phyloP scores from a whole-genome alignment of 1,140 invertebrate species.

The Coelopa frigida region DNA sequence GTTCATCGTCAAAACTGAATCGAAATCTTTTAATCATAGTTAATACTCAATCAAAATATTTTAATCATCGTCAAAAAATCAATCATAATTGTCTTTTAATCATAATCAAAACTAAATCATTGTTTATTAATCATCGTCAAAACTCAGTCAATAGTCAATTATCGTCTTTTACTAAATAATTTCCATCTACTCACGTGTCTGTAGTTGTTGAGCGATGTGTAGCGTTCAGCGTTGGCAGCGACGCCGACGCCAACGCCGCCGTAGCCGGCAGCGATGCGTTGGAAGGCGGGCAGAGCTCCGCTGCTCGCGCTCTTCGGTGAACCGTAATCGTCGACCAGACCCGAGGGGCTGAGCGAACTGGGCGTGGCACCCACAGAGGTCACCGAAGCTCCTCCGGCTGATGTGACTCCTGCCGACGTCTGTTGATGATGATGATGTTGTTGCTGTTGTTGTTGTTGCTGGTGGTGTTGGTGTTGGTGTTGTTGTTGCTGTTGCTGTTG shows the following conservation, averaged over 20 bases:
- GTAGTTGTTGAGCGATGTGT: conserved; percentile 38
- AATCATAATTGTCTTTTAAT: too few species aligned
- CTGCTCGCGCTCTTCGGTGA: conserved; percentile 35
- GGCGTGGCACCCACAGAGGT: conserved; percentile 14
- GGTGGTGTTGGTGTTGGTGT: conserved; percentile 20
- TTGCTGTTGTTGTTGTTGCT: conserved; percentile 16
- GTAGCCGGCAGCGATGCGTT: conserved; percentile 24
- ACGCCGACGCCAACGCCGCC: conserved; percentile 19
- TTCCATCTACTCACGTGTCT: conserved; percentile 39
- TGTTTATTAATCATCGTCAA: too few species aligned
- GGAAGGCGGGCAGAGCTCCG: conserved; percentile 34
- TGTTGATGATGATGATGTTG: conserved; percentile 10
- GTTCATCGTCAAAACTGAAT: too few species aligned
- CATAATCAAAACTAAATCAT: too few species aligned
- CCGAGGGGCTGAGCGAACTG: conserved; percentile 14
- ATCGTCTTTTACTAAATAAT: too few species aligned
- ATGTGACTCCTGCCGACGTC: neutral
- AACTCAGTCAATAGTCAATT: too few species aligned
- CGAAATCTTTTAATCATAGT: too few species aligned
- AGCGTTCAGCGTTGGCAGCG: conserved; percentile 21
- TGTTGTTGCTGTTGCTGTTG: conserved; percentile 24
- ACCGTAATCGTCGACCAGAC: conserved; percentile 35
- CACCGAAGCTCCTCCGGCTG: conserved; percentile 13
- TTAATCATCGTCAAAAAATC: too few species aligned
- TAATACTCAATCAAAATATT: too few species aligned